Conservation (phyloP, 1,140 invertebrate genomes). For the Drosophila kanapiae region DNA sequence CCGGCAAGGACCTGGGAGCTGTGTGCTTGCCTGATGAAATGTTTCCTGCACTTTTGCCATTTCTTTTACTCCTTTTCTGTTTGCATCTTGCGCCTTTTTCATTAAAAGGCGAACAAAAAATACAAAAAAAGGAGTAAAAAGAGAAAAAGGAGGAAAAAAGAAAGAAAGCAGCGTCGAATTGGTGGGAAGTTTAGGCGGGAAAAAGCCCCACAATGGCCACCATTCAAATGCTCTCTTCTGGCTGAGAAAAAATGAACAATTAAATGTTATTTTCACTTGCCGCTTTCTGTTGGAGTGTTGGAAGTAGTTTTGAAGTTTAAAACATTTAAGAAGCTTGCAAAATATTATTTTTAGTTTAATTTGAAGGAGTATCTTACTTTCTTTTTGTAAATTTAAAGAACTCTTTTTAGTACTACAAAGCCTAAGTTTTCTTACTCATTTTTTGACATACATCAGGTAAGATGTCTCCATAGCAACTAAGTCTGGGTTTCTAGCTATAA, state of each 20-base stretch:
- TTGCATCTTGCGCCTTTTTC: conserved; percentile 66
- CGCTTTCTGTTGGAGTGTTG: not conserved
- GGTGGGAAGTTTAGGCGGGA: conserved; percentile 14
- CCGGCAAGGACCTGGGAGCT: not conserved
- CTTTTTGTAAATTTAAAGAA: too few relatives aligned
- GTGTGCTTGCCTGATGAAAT: conserved; percentile 68
- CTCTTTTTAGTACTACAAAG: too few relatives aligned
- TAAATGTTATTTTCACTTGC: conserved; percentile 6
- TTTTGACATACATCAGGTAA: too few relatives aligned
- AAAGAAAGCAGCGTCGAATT: conserved; percentile 5
- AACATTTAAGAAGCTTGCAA: not conserved
- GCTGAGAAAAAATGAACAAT: conserved; percentile 1
- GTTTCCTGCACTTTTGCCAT: conserved; percentile 78
- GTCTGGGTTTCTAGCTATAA: too few relatives aligned
- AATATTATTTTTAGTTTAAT: too few relatives aligned
- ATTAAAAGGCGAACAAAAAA: conserved; percentile 40
- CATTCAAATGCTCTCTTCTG: conserved; percentile 1
- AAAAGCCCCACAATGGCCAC: conserved; percentile 19
- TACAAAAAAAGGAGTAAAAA: conserved; percentile 19
- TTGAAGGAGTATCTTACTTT: too few relatives aligned
- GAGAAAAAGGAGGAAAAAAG: not conserved
- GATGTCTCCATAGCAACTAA: too few relatives aligned
- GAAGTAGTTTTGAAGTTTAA: not conserved
- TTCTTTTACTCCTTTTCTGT: conserved; percentile 38
- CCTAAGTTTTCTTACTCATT: too few relatives aligned